Conservation (phyloP, 2,113 vertebrate species). For the Podilymbus podiceps region DNA sequence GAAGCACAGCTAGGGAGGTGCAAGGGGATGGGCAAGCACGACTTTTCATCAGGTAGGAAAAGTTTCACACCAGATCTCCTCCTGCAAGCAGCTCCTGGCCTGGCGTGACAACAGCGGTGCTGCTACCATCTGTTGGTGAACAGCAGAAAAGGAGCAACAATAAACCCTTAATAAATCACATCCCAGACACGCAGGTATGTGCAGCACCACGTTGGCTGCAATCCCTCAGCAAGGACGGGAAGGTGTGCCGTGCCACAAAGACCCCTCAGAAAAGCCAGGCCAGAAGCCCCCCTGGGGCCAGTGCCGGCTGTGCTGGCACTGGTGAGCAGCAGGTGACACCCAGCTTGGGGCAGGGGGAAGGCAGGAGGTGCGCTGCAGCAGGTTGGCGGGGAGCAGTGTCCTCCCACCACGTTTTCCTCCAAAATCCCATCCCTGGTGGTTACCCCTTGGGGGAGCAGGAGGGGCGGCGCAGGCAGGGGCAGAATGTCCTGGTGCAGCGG, state of each 20-base stretch:
- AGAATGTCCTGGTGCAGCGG: background rate
- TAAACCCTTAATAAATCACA: background rate
- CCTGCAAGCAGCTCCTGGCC: background rate
- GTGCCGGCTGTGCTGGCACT: background rate
- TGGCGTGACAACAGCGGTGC: background rate
- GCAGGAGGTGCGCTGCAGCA: background rate
- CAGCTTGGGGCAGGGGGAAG: background rate
- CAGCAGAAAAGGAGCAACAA: conserved; percentile 27
- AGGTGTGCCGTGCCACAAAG: background rate
- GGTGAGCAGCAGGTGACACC: background rate
- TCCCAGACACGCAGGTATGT: fast-evolving
- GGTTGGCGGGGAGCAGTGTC: background rate
- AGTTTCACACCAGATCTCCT: background rate
- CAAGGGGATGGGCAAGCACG: background rate
- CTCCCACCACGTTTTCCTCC: background rate
- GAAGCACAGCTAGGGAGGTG: background rate
- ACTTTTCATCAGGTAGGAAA: background rate
- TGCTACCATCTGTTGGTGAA: conserved; percentile 60
- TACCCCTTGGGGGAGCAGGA: background rate
- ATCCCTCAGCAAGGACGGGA: fast-evolving
- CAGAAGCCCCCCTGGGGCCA: background rate
- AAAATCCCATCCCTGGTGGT: background rate
- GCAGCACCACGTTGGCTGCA: fast-evolving
- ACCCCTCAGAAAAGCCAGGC: background rate
- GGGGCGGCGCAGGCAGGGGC: background rate